Evolutionary conservation across 2,113 vertebrate species (phyloP), one percentile per base, ranked within the genome.

Genomic region (Protomyctophum bolini): DNA sequence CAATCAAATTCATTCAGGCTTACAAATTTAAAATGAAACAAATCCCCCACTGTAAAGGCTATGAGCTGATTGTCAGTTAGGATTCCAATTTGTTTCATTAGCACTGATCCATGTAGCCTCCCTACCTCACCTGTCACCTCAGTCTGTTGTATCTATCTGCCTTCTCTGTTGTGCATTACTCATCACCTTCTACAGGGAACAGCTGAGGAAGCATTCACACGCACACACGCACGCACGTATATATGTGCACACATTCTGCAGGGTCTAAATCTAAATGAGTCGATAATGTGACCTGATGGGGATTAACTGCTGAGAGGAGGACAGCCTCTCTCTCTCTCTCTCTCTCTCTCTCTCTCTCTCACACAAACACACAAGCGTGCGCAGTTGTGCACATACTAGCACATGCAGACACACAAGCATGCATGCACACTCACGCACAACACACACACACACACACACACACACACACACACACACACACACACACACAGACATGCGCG

Each of bases 231-330:
- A 41, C 21, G 2, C 10, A 50, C 8, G 10, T 8, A 58, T 48
- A 58, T 48, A 57, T 47, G 21, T 21, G 50, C 62, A 52, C 52
- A 58, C 56, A 79, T 76, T 83, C 80, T 73, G 54, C 75, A 67
- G 68, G 75, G 70, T 88, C 81, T 85, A 75, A 79, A 82, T 83
- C 77, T 63, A 73, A 87, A 88, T 69, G 58, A 73, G 77, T 70
- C 58, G 64, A 87, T 87, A 84, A 81, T 75, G 72, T 63, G 69
- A 81, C 72, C 70, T 71, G 71, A 75, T 72, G 58, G 71, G 57
- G 75, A 86, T 86, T 83, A 76, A 73, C 46, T 68, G 78, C 66
- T 57, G 14, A 54, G 64, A 33, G 64, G 58, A 70, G 54, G 28
- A 70, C 45, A 62, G 10, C 46, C 47, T 41, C 33, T 41, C 33